Percentiles rank a stretch among this genome's conserved stretches.
Evolutionary conservation across 2,888 invertebrate genomes (phyloP).

Genomic region (Callinectes sapidus): DNA sequence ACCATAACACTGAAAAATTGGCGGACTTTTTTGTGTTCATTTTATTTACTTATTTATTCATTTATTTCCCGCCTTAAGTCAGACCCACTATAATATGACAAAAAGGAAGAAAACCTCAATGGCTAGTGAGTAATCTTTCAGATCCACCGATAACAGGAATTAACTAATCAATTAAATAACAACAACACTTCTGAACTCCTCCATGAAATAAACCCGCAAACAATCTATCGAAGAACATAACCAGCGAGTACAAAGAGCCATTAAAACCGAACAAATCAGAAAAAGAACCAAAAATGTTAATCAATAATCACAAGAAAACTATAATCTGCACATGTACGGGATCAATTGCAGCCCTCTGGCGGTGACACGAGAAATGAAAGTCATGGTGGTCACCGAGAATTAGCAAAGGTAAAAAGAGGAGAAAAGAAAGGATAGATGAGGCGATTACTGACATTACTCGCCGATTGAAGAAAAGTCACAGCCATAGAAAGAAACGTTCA

Average conservation of each 20-base stretch:
- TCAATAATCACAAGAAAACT: slow-evolving; percentile 1
- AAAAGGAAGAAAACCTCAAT: neutral
- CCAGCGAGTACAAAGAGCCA: neutral
- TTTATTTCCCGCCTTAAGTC: too few species aligned
- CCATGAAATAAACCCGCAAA: neutral
- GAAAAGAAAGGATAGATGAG: neutral
- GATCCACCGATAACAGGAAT: neutral
- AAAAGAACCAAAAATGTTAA: slow-evolving; percentile 1
- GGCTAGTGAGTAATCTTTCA: neutral
- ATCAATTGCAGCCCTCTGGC: slow-evolving; percentile 22
- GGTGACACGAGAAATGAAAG: neutral
- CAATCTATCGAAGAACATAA: neutral
- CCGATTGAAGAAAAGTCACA: slow-evolving; percentile 1
- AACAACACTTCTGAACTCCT: neutral
- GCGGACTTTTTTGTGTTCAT: too few species aligned
- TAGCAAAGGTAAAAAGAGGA: neutral
- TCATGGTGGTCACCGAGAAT: neutral
- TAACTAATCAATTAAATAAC: neutral
- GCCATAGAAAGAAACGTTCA: neutral
- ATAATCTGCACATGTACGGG: neutral
- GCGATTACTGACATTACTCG: slow-evolving; percentile 6
- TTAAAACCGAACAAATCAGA: neutral
- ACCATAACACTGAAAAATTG: too few species aligned
- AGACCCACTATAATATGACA: neutral
- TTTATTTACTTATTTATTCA: too few species aligned